These are phyloP conservation scores for Lasioglossum albipes DNA, from an alignment of 1,140 invertebrate genomes.

Conservation along the genomic window DNA sequence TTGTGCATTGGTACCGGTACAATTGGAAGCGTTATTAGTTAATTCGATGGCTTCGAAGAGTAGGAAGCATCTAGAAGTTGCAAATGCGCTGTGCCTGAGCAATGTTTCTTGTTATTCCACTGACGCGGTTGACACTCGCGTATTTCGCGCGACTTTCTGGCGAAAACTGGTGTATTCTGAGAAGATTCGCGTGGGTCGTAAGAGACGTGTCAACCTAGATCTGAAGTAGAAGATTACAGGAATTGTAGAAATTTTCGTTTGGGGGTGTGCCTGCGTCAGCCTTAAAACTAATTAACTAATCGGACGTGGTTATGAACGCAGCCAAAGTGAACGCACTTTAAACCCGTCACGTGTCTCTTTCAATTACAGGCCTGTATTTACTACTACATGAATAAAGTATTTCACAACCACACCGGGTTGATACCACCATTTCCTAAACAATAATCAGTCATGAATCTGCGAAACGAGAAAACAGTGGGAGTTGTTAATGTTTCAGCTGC, in stretches of 20 bases:
- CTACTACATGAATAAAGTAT: not conserved
- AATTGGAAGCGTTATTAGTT: not conserved
- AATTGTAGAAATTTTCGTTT: conserved; percentile 67
- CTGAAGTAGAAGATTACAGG: conserved; percentile 67
- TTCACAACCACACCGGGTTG: no score
- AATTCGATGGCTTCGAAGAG: not conserved
- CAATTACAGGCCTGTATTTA: not conserved
- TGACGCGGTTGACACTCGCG: conserved; percentile 7
- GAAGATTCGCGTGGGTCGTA: conserved; percentile 57
- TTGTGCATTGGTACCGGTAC: no score
- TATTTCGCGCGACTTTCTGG: conserved; percentile 29
- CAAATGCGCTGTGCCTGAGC: conserved; percentile 9
- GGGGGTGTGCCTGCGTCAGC: conserved; percentile 55
- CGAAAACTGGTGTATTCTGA: conserved; percentile 37
- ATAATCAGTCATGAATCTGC: no score
- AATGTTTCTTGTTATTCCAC: conserved; percentile 14
- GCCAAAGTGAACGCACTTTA: not conserved
- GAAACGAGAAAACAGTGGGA: not conserved
- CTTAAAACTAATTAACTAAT: conserved; percentile 55
- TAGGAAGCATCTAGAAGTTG: not conserved
- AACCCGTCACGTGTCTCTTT: not conserved
- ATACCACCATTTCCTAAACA: no score
- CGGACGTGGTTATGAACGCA: not conserved
- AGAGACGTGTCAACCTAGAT: conserved; percentile 68
- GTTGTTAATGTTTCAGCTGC: conserved; percentile 75